Percentiles rank a stretch among this genome's conserved stretches.
phyloP scores from a whole-genome alignment of 2,113 vertebrate genomes.

The Chlamydotis undulata region DNA sequence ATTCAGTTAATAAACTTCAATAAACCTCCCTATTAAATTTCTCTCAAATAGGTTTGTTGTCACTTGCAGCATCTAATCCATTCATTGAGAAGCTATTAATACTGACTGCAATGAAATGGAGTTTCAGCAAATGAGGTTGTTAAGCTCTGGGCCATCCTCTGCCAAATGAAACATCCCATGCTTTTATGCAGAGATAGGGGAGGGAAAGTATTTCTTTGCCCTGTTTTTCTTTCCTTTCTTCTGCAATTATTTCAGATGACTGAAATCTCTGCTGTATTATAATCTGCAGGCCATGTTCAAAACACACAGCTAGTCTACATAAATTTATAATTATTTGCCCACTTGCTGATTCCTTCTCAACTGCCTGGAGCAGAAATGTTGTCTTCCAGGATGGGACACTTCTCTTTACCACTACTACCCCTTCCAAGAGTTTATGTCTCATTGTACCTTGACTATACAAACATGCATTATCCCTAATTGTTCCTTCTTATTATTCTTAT shows the following conservation, averaged over 20 bases:
- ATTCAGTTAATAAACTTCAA: conserved; percentile 78
- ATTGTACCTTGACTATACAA: fast-evolving
- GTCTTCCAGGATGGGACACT: neutral
- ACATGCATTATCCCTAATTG: neutral
- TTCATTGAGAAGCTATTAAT: conserved; percentile 73
- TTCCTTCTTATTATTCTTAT: neutral
- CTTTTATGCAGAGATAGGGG: neutral
- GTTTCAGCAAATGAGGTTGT: conserved; percentile 57
- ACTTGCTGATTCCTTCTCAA: neutral
- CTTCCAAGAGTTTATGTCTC: neutral
- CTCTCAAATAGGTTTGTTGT: conserved; percentile 70
- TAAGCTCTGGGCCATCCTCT: conserved; percentile 58
- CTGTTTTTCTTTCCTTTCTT: neutral
- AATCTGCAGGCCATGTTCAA: neutral
- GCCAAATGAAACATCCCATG: neutral
- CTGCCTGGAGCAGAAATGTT: neutral
- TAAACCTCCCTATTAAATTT: conserved; percentile 78
- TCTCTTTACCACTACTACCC: neutral
- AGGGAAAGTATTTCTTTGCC: neutral
- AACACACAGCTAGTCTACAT: neutral
- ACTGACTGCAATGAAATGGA: conserved; percentile 64
- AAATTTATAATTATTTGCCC: neutral
- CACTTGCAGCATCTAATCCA: conserved; percentile 74
- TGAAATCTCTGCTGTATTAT: neutral
- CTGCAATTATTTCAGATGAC: neutral